phyloP scores from a whole-genome alignment of 2,113 vertebrate genomes.

The Thamnophis sirtalis region DNA sequence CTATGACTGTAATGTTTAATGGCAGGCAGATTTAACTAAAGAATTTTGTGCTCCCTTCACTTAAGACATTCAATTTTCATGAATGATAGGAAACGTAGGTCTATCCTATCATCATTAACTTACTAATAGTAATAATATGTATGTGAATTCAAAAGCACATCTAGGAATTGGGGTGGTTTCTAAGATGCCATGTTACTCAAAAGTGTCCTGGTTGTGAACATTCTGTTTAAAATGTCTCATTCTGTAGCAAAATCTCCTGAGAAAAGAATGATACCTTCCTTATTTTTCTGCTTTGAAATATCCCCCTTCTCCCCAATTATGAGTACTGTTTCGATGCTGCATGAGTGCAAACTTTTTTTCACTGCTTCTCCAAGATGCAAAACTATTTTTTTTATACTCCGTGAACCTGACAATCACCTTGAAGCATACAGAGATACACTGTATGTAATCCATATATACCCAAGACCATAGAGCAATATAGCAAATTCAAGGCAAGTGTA shows the following conservation, averaged over 20 bases:
- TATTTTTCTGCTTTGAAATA: background rate
- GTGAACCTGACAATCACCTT: background rate
- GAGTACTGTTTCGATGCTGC: background rate
- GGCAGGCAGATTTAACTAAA: background rate
- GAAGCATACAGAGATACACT: background rate
- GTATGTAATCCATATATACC: background rate
- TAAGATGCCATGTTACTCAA: background rate
- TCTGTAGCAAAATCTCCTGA: background rate
- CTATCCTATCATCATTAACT: background rate
- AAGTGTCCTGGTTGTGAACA: background rate
- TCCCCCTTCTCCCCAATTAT: background rate
- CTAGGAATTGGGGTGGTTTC: background rate
- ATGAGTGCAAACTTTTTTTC: background rate
- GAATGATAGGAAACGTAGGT: background rate
- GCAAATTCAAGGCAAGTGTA: background rate
- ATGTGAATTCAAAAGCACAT: background rate
- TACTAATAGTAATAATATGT: background rate
- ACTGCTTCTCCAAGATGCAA: background rate
- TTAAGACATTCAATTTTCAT: background rate
- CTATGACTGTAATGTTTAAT: constrained; percentile 16
- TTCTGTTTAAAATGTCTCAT: background rate
- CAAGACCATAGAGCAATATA: background rate
- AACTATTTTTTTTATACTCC: background rate
- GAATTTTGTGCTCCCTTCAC: background rate
- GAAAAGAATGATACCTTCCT: background rate